These are phyloP conservation scores for Neria commutata DNA, from an alignment of 2,888 invertebrate genomes.

Conservation along the genomic window DNA sequence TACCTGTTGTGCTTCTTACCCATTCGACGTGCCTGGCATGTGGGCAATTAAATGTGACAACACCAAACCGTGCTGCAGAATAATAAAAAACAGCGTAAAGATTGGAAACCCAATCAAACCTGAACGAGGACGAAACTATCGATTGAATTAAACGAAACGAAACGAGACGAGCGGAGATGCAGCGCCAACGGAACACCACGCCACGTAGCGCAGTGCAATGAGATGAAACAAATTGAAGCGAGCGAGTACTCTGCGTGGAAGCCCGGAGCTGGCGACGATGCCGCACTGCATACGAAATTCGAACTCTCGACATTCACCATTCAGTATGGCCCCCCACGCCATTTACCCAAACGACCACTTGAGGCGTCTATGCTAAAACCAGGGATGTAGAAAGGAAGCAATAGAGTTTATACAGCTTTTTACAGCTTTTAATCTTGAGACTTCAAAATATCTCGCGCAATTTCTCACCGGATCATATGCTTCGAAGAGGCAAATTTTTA, in stretches of 20 bases:
- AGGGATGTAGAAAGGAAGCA: too few relatives aligned
- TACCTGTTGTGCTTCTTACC: background rate
- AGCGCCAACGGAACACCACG: background rate
- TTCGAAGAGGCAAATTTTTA: too few relatives aligned
- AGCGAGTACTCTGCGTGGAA: background rate
- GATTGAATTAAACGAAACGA: constrained; percentile 52
- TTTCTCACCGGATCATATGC: too few relatives aligned
- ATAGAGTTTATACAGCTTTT: too few relatives aligned
- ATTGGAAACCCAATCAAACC: constrained; percentile 45
- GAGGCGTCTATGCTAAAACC: constrained; percentile 37
- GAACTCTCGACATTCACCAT: constrained; percentile 8
- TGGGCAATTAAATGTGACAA: constrained; percentile 42
- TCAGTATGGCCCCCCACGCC: constrained; percentile 40
- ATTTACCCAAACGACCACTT: constrained; percentile 46
- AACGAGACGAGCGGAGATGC: constrained; percentile 10
- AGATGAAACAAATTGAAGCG: background rate
- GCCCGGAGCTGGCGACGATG: background rate
- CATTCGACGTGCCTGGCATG: constrained; percentile 43
- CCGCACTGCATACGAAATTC: background rate
- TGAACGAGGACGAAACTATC: constrained; percentile 48
- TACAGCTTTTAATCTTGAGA: too few relatives aligned
- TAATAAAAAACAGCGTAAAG: constrained; percentile 32
- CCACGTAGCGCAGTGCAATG: background rate
- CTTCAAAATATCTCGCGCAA: too few relatives aligned
- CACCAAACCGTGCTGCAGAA: constrained; percentile 26